A percentile compares a stretch with the other conserved stretches of the same genome.
phyloP scores from a whole-genome alignment of 1,140 invertebrate species.

The Tetraneura akinire region DNA sequence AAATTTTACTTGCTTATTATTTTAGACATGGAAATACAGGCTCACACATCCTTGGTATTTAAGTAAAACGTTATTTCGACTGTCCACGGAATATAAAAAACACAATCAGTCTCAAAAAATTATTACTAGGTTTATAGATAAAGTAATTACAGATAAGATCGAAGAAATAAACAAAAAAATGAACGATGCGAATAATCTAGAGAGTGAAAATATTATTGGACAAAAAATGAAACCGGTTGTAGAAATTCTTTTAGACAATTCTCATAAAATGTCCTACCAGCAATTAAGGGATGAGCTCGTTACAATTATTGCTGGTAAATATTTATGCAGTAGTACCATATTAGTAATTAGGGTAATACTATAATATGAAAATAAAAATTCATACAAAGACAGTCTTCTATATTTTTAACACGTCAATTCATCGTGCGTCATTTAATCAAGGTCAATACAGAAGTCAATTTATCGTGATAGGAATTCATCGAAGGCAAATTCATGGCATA shows the following conservation, averaged over 20 bases:
- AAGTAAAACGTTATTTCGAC: constrained; percentile 1
- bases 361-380: no score
- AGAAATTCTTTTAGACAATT: constrained; percentile 22
- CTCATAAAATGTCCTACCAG: not conserved
- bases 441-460: no score
- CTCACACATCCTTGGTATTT: constrained; percentile 31
- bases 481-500: no score
- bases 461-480: no score
- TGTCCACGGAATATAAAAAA: not conserved
- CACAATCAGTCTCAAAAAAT: constrained; percentile 26
- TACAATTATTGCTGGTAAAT: constrained; percentile 29
- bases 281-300: constrained; percentile 45
- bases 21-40: constrained; percentile 39
- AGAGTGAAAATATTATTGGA: not conserved
- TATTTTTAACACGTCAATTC: no score
- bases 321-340: no score
- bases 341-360: no score
- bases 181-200: not conserved
- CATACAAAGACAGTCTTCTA: no score
- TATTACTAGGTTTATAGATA: constrained; percentile 8
- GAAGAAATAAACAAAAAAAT: not conserved
- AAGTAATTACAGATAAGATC: not conserved
- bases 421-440: no score
- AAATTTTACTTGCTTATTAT: not conserved
- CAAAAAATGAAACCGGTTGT: not conserved